Evolutionary conservation across 2,888 invertebrate species (phyloP).

Genomic region (Tachina fera): DNA sequence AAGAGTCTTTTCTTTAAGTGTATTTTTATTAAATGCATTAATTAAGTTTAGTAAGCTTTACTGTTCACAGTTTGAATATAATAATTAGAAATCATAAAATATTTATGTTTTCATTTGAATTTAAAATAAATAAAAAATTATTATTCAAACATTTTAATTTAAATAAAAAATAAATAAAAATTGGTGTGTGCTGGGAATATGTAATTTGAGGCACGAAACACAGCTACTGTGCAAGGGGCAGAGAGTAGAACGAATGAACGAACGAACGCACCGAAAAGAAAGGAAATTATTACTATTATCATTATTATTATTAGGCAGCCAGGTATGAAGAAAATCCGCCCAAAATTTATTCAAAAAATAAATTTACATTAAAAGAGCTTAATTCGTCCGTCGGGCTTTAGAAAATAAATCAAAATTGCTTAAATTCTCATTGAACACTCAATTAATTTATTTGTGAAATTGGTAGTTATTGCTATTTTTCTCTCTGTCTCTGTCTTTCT

Average conservation of each 20-base stretch:
- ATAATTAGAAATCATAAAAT: neutral
- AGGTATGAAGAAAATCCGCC: neutral
- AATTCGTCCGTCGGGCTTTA: neutral
- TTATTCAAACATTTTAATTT: slow-evolving; percentile 26
- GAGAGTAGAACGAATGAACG: too few relatives aligned
- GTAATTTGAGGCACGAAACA: neutral
- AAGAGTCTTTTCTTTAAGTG: neutral
- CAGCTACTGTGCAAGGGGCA: too few relatives aligned
- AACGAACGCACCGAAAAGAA: too few relatives aligned
- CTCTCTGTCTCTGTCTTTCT: neutral
- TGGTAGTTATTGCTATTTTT: too few relatives aligned
- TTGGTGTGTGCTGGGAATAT: slow-evolving; percentile 24
- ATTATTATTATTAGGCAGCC: neutral
- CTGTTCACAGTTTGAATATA: neutral
- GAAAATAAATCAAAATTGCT: neutral
- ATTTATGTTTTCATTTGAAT: neutral
- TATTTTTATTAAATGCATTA: too few relatives aligned
- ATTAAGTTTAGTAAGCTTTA: neutral
- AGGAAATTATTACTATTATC: neutral
- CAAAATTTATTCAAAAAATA: neutral
- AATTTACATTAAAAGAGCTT: neutral
- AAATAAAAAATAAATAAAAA: neutral
- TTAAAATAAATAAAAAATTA: neutral
- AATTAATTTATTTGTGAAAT: neutral
- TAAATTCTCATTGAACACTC: neutral